These are phyloP conservation scores for Cantharis rustica DNA, from an alignment of 2,888 invertebrate genomes.

Conservation along the genomic window DNA sequence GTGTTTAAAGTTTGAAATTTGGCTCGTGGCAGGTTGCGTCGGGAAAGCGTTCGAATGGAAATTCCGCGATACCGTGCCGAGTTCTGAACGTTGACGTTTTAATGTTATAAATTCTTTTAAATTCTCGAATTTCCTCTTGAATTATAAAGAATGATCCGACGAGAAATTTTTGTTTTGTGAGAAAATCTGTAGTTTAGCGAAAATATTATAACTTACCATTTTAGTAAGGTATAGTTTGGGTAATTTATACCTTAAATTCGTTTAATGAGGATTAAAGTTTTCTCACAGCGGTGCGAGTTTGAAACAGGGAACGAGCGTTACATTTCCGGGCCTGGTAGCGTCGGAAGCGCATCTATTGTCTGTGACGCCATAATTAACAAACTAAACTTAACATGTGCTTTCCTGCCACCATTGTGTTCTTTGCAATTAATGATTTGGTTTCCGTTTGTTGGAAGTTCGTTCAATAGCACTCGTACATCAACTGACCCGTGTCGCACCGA, in stretches of 20 bases:
- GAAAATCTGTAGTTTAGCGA: neutral
- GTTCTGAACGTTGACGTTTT: neutral
- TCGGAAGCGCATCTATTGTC: conserved; percentile 56
- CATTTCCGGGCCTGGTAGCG: conserved; percentile 53
- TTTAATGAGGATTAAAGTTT: conserved; percentile 40
- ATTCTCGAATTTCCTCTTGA: no score
- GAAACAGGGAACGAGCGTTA: conserved; percentile 50
- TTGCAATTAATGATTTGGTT: conserved; percentile 56
- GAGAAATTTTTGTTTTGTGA: neutral
- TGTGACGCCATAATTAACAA: conserved; percentile 59
- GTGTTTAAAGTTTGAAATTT: no score
- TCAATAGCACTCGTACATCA: conserved; percentile 53
- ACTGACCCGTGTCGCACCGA: conserved; percentile 50
- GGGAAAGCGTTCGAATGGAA: neutral
- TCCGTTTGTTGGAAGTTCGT: conserved; percentile 47
- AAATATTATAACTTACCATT: neutral
- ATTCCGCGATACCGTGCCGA: neutral
- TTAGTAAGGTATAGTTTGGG: conserved; percentile 1
- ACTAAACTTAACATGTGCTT: conserved; percentile 62
- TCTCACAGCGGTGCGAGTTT: conserved; percentile 44
- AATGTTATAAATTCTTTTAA: neutral
- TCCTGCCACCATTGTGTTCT: conserved; percentile 59
- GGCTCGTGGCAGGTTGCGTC: neutral
- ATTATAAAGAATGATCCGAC: neutral
- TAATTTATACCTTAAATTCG: conserved; percentile 17